Percentiles rank a stretch among this genome's conserved stretches.
Evolutionary conservation across 2,888 invertebrate species (phyloP).

Genomic region (Stramonita haemastoma): DNA sequence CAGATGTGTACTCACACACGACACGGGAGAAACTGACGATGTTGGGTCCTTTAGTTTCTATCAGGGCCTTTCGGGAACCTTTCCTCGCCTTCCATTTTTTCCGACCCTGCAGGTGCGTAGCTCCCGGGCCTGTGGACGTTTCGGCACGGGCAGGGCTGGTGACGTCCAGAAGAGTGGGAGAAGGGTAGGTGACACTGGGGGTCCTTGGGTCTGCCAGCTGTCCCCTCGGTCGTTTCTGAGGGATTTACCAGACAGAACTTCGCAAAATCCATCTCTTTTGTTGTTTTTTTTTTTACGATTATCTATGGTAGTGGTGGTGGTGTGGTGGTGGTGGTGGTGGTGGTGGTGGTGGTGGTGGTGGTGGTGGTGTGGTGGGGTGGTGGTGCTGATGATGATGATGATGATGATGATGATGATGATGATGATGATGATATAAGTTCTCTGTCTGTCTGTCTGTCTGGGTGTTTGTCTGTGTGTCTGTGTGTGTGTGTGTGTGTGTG

Average conservation of each 20-base stretch:
- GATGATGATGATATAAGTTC: no score
- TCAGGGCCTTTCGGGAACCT: neutral
- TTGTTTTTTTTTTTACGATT: no score
- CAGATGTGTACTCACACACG: constrained; percentile 10
- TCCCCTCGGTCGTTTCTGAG: constrained; percentile 1
- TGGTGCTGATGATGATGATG: no score
- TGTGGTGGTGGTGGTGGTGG: no score
- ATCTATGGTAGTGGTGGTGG: no score
- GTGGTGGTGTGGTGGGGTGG: no score
- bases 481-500: neutral
- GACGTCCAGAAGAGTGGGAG: no score
- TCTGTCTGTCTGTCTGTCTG: neutral
- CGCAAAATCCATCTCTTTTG: no score
- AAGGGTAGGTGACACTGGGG: neutral
- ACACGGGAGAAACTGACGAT: constrained; percentile 34
- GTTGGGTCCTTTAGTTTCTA: constrained; percentile 10
- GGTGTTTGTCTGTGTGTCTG: neutral
- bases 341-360: no score
- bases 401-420: no score
- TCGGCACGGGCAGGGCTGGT: no score
- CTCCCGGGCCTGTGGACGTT: neutral
- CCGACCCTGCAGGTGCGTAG: neutral
- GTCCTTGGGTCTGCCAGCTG: neutral
- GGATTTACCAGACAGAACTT: neutral
- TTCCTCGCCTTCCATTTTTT: neutral